Conservation (phyloP, 2,113 vertebrate genomes). For the Pluvialis apricaria region DNA sequence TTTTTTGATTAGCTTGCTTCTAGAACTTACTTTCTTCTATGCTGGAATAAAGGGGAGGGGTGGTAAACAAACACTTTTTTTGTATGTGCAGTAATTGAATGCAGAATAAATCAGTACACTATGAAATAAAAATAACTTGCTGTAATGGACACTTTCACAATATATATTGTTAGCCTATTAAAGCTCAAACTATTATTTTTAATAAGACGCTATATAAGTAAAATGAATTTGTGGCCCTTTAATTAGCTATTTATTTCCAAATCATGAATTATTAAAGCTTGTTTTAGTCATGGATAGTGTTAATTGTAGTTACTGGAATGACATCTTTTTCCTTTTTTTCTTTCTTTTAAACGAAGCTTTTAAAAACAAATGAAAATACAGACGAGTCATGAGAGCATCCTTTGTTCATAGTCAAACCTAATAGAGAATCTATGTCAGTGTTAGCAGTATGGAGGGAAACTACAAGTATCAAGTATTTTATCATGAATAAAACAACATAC, state of each 20-base stretch:
- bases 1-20: not conserved
- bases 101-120: not conserved
- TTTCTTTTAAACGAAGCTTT: not conserved
- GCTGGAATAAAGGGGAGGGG: not conserved
- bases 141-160: constrained; percentile 25
- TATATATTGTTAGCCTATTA: constrained; percentile 41
- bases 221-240: not conserved
- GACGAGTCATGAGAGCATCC: not conserved
- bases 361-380: not conserved
- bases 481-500: constrained; percentile 69
- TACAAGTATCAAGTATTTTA: constrained; percentile 43
- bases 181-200: not conserved
- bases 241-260: constrained; percentile 35
- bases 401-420: not conserved
- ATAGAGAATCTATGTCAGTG: constrained; percentile 27
- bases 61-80: not conserved
- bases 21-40: not conserved
- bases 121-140: constrained; percentile 33
- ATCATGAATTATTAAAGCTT: constrained; percentile 24
- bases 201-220: not conserved
- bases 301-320: constrained; percentile 11
- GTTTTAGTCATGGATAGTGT: not conserved
- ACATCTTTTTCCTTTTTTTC: not conserved
- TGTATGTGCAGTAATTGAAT: not conserved
- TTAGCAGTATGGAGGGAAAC: constrained; percentile 6